These are phyloP conservation scores for Suillia variegata DNA, from an alignment of 2,888 invertebrate genomes.

Conservation along the genomic window DNA sequence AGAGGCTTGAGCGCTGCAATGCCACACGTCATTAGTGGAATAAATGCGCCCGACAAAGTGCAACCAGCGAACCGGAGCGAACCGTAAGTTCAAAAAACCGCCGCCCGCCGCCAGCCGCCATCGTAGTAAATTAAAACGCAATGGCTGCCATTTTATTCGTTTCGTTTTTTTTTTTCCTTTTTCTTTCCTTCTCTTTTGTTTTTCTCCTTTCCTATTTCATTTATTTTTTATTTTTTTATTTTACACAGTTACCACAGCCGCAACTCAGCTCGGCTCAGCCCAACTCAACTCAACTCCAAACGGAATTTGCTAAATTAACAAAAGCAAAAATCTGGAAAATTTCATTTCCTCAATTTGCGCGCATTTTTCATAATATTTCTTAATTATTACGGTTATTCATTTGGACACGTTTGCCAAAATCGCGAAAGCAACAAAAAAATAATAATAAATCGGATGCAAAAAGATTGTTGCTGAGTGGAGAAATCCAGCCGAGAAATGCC, in stretches of 20 bases:
- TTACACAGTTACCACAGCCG: constrained; percentile 3
- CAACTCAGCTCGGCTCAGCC: no score
- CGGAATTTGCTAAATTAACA: constrained; percentile 13
- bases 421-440: background rate
- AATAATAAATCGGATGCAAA: background rate
- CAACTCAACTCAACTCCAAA: constrained; percentile 1
- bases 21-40: background rate
- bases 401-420: constrained; percentile 20
- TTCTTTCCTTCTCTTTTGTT: no score
- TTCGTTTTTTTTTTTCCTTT: no score
- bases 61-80: no score
- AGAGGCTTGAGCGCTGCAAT: no score
- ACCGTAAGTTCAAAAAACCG: constrained; percentile 39
- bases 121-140: background rate
- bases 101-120: background rate
- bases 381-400: constrained; percentile 44
- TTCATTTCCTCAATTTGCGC: constrained; percentile 41
- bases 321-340: constrained; percentile 28
- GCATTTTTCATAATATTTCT: constrained; percentile 48
- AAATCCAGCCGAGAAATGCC: background rate
- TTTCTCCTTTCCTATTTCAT: no score
- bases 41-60: constrained; percentile 46
- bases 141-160: constrained; percentile 33
- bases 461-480: background rate
- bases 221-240: no score